These are phyloP conservation scores for Tuberolachnus salignus DNA, from an alignment of 2,888 invertebrate species.

Conservation along the genomic window DNA sequence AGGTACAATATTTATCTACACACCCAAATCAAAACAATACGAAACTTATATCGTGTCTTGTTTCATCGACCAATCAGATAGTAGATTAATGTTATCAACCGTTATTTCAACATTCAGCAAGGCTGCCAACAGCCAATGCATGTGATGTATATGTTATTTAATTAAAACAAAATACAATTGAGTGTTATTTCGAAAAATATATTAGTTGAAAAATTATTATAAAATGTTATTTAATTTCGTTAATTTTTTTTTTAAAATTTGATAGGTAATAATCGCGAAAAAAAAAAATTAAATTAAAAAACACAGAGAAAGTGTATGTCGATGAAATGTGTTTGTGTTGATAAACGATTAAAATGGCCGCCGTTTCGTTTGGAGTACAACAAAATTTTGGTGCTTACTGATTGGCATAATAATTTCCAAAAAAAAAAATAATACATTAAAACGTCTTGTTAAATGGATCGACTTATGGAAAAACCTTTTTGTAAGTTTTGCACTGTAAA, in stretches of 20 bases:
- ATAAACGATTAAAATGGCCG: constrained; percentile 57
- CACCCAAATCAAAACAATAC: not conserved
- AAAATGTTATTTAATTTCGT: not conserved
- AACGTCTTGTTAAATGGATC: constrained; percentile 32
- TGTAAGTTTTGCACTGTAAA: constrained; percentile 45
- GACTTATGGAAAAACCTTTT: not conserved
- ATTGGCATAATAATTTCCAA: constrained; percentile 19
- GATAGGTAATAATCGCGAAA: not conserved
- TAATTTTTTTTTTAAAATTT: not conserved
- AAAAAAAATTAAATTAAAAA: no score
- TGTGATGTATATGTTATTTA: not conserved
- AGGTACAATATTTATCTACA: no score
- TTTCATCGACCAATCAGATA: constrained; percentile 37
- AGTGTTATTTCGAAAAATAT: not conserved
- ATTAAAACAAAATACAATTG: constrained; percentile 14
- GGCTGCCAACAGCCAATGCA: constrained; percentile 6
- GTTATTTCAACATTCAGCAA: constrained; percentile 2
- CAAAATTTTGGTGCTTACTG: constrained; percentile 46
- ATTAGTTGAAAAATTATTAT: not conserved
- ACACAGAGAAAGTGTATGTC: constrained; percentile 50
- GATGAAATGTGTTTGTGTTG: constrained; percentile 56
- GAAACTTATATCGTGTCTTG: not conserved
- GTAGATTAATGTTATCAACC: constrained; percentile 48
- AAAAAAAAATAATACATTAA: not conserved
- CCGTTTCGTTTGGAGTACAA: constrained; percentile 54